Conservation (phyloP, 2,888 invertebrate genomes). For the Drosophila flavopinicola region DNA sequence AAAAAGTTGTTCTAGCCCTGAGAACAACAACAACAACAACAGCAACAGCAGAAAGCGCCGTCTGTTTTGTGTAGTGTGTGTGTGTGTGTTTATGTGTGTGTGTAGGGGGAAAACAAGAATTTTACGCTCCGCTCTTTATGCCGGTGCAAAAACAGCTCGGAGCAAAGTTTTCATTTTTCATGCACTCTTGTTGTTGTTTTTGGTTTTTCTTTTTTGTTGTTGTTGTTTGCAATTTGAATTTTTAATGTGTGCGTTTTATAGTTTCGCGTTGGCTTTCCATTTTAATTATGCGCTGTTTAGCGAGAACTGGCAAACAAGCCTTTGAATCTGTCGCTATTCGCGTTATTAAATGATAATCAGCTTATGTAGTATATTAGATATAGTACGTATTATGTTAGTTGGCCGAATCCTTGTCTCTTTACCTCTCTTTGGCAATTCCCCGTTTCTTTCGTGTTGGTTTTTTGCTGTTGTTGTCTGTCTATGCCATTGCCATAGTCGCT, state of each 20-base stretch:
- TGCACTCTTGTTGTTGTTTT: constrained; percentile 14
- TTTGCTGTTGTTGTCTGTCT: constrained; percentile 33
- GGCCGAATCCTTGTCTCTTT: too few species aligned
- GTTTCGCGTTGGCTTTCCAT: constrained; percentile 25
- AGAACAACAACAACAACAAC: constrained; percentile 36
- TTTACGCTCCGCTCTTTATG: constrained; percentile 61
- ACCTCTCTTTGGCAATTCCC: constrained; percentile 1
- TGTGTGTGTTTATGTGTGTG: constrained; percentile 9
- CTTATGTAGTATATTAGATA: too few species aligned
- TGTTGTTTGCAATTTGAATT: constrained; percentile 29
- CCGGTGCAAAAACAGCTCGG: constrained; percentile 57
- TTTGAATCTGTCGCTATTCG: constrained; percentile 1
- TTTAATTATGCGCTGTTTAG: constrained; percentile 37
- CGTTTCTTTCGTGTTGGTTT: constrained; percentile 3
- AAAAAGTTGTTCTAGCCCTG: constrained; percentile 54
- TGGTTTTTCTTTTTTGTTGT: constrained; percentile 1
- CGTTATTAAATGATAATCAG: constrained; percentile 4
- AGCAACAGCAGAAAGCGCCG: constrained; percentile 37
- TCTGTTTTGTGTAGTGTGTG: constrained; percentile 13
- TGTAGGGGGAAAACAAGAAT: constrained; percentile 54
- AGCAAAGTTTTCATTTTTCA: constrained; percentile 47
- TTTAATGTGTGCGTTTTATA: constrained; percentile 29
- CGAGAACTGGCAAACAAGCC: constrained; percentile 13
- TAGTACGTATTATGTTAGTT: too few species aligned
- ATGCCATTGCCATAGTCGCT: constrained; percentile 57